These are phyloP conservation scores for Laupala kohalensis DNA, from an alignment of 1,140 invertebrate species.

Conservation along the genomic window DNA sequence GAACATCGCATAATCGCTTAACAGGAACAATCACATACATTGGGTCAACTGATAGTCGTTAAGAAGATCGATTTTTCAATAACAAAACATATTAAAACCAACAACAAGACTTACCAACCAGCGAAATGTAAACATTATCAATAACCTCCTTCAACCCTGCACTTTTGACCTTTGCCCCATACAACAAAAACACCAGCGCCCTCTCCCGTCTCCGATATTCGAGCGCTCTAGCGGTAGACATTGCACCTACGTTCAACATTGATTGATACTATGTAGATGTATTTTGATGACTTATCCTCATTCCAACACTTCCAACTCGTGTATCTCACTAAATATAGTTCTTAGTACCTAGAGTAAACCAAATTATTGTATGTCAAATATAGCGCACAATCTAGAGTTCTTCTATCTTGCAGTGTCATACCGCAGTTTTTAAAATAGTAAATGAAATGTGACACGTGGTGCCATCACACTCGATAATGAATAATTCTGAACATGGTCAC, in stretches of 20 bases:
- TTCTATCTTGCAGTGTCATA: too few species aligned
- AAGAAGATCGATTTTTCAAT: background rate
- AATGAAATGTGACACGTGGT: too few species aligned
- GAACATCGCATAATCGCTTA: background rate
- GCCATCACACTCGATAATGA: too few species aligned
- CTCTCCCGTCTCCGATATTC: background rate
- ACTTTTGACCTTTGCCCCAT: slow-evolving; percentile 10
- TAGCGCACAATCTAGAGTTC: too few species aligned
- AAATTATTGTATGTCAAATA: too few species aligned
- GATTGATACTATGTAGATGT: background rate
- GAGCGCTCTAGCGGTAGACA: slow-evolving; percentile 1
- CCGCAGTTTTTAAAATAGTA: too few species aligned
- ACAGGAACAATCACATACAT: background rate
- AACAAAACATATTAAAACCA: background rate
- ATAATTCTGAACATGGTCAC: too few species aligned
- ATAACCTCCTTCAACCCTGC: slow-evolving; percentile 12
- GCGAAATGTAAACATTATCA: slow-evolving; percentile 7
- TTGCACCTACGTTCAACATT: background rate
- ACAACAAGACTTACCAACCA: slow-evolving; percentile 4
- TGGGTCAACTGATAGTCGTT: background rate
- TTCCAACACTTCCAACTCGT: too few species aligned
- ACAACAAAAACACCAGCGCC: slow-evolving; percentile 13
- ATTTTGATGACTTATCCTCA: too few species aligned
- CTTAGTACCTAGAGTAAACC: too few species aligned
- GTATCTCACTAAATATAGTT: too few species aligned